Evolutionary conservation across 2,888 invertebrate genomes (phyloP), one percentile per base, ranked within the genome.

Genomic region (Hecatera dysodea): DNA sequence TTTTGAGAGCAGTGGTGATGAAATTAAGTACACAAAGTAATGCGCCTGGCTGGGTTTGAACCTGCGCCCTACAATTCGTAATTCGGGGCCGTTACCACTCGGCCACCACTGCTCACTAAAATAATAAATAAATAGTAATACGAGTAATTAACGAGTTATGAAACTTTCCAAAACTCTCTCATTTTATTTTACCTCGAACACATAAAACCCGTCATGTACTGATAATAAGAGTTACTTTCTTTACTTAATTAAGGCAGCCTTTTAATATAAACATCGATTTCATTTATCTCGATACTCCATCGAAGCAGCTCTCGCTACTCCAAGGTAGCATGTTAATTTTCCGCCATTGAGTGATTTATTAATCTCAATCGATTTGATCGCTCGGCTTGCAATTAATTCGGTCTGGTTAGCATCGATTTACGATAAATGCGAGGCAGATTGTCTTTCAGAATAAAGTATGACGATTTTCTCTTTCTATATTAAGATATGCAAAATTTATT

Each of bases 241-340:
- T 80, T 64, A 53, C 69, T 68, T 63, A 53, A 77, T 68, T 73
- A 75, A 53, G 19, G 24, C 24, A 82, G 69, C 67, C 65, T 74
- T 76, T 80, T 71, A 78, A 78, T 74, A 80, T 75, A 67, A 75
- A 68, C 65, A 77, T 81, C 84, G 79, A 83, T 83, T 82, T 69
- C 72, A 81, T 79, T 85, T 86, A 88, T 86, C 85, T 86, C 72
- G 68, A 77, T 75, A 69, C 71, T 53, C 64, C 65, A 83, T 84
- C 82, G 72, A 48, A 76, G 57, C 71, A 59, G 76, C 69, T 76
- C 65, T 75, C 71, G 66, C 67, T 74, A 81, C 80, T 84, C 67
- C 75, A 75, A 81, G 67, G 83, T 79, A 86, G 85, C 85, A 86
- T 88, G 86, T 87, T 88, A 87, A 90, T 88, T 87, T 84, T 39